Conservation (phyloP, 1,140 invertebrate genomes). For the Cheumatopsyche charites region DNA sequence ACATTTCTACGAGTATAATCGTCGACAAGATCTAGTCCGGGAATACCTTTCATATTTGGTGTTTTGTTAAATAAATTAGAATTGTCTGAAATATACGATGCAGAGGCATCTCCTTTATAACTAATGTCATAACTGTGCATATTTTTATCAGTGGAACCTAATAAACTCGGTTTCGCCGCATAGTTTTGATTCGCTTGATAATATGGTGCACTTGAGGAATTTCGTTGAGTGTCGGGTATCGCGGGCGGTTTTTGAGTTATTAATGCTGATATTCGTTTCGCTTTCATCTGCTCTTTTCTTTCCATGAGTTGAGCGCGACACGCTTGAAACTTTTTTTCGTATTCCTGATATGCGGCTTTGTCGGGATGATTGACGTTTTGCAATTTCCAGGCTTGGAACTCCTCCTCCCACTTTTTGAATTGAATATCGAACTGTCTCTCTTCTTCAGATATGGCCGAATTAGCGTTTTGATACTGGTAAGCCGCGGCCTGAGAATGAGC, state of each 20-base stretch:
- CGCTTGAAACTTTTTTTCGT: conserved; percentile 82
- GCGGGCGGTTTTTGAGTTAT: conserved; percentile 28
- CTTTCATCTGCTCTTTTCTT: conserved; percentile 78
- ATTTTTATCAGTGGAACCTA: conserved; percentile 11
- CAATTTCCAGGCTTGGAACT: conserved; percentile 83
- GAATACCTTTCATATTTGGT: conserved; percentile 61
- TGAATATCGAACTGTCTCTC: conserved; percentile 81
- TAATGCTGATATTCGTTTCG: conserved; percentile 60
- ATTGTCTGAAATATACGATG: background rate
- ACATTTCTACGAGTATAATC: conserved; percentile 45
- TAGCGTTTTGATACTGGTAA: background rate
- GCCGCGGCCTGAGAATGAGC: background rate
- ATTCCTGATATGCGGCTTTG: conserved; percentile 80
- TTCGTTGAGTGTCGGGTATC: background rate
- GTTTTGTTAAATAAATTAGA: conserved; percentile 52
- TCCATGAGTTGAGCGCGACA: conserved; percentile 78
- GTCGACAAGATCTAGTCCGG: conserved; percentile 69
- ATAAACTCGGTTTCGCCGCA: background rate
- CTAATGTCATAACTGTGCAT: background rate
- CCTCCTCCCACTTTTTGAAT: conserved; percentile 83
- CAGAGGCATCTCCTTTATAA: background rate
- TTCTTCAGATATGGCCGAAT: conserved; percentile 56
- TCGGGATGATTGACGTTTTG: conserved; percentile 86
- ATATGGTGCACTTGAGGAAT: conserved; percentile 1
- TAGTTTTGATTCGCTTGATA: conserved; percentile 19